These are phyloP conservation scores for Sinonovacula constricta DNA, from an alignment of 1,140 invertebrate species.

Conservation along the genomic window DNA sequence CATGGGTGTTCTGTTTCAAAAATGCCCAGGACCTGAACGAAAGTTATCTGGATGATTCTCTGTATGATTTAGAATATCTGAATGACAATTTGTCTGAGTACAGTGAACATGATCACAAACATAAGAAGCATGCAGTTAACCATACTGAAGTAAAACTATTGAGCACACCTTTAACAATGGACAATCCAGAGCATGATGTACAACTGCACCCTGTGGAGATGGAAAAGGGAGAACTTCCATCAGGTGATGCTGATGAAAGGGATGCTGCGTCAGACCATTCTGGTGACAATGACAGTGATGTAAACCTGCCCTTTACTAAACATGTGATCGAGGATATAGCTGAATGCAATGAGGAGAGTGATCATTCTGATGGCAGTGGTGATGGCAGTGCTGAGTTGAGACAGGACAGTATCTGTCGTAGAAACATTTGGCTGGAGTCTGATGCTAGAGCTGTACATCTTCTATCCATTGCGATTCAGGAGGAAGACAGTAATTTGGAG, in stretches of 20 bases:
- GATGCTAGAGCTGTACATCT: constrained; percentile 16
- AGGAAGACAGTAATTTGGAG: constrained; percentile 44
- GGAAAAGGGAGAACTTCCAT: neutral
- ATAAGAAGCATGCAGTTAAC: constrained; percentile 8
- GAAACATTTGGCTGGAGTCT: constrained; percentile 40
- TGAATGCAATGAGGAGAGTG: neutral
- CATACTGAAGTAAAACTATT: constrained; percentile 36
- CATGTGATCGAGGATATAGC: neutral
- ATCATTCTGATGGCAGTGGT: constrained; percentile 3
- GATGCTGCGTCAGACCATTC: neutral
- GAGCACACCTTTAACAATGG: constrained; percentile 9
- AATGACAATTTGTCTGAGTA: constrained; percentile 17
- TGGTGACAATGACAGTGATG: neutral
- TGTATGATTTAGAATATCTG: constrained; percentile 28
- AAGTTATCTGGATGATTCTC: constrained; percentile 25
- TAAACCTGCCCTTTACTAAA: neutral
- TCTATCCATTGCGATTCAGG: constrained; percentile 36
- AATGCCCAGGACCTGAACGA: constrained; percentile 37
- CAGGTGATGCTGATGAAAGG: neutral
- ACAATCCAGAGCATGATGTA: neutral
- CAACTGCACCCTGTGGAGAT: neutral
- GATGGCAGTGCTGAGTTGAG: neutral
- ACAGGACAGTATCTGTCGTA: constrained; percentile 8
- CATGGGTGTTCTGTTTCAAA: constrained; percentile 50
- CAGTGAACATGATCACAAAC: neutral